Evolutionary conservation across 1,140 invertebrate species (phyloP).

Genomic region (Lucilia sericata): DNA sequence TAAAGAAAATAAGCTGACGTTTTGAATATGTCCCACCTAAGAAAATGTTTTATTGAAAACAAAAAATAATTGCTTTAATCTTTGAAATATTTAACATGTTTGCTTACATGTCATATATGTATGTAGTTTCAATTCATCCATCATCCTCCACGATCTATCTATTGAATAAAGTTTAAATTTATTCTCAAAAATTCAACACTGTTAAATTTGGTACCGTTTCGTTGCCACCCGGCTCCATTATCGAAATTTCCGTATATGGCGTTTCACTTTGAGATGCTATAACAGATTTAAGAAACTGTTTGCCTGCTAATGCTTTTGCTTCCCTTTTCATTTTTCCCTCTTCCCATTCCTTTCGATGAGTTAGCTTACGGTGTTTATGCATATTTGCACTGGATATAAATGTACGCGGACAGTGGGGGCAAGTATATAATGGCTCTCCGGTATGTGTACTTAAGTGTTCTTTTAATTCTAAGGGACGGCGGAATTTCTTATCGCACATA

Average conservation of each 20-base stretch:
- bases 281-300: background rate
- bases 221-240: background rate
- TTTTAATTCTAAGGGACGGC: slow-evolving; percentile 57
- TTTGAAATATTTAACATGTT: too few relatives aligned
- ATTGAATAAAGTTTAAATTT: too few relatives aligned
- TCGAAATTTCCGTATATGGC: background rate
- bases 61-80: background rate
- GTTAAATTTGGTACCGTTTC: background rate
- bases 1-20: too few relatives aligned
- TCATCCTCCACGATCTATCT: too few relatives aligned
- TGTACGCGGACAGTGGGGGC: slow-evolving; percentile 62
- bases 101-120: too few relatives aligned
- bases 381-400: slow-evolving; percentile 65
- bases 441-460: slow-evolving; percentile 65
- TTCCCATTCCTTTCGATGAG: slow-evolving; percentile 63
- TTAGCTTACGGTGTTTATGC: slow-evolving; percentile 64
- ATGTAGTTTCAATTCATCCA: too few relatives aligned
- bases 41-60: background rate
- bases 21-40: too few relatives aligned
- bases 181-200: background rate
- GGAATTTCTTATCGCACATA: slow-evolving; percentile 64
- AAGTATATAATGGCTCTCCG: slow-evolving; percentile 62
- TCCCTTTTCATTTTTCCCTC: slow-evolving; percentile 44
- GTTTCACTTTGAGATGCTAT: background rate
- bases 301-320: background rate